Base-by-base conservation (phyloP, 1,140 invertebrate species). In the Dermatophagoides farinae region DNA sequence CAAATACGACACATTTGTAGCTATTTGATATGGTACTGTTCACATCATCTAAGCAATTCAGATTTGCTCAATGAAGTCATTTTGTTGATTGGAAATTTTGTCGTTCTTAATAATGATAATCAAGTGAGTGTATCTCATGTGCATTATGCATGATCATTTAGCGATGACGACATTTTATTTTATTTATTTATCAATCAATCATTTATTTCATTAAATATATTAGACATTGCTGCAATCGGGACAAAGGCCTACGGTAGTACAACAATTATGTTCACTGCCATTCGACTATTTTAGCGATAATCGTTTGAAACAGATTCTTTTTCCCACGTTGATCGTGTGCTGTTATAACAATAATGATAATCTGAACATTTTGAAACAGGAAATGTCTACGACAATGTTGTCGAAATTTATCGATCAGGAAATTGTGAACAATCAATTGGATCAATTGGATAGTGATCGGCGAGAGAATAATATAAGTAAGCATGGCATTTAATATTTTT, bases 1-100 rank as follows among this genome's bases (percentile, higher is more conserved):
- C 86, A 91, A 70, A 84, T 88, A 71, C 79, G 88, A n/a, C 82
- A 90, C 70, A 86, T 90, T 66, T 78, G 84, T 57, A 84, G 80
- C 67, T 83, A 87, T 71, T 74, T 91, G 63, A 77, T 91, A 52
- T 83, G 85, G 78, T 86, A 84, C 66, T 84, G 84, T 67, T 77
- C 79, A 41, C 75, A 79, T 52, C 76, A 76, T 18, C 66, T 72
- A 14, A 67, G 62, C 49, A 52, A 67, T 52, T 20, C 57, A 22
- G 70, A 73, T 22, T 71, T 88, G 10, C 76, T 88, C 12, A 80
- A 83, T 65, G 81, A 85, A 68, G 76, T 88, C 5, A 81, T 90
- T 61, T 73, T 79, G 23, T 78, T 85, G 40, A 78, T 88, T 43
- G 86, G 85, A 23, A 86, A 84, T 71, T 89, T 88, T 71, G 80